Evolutionary conservation across 2,797 vertebrate species (phyloP).

Genomic region (Tokudaia muenninki): DNA sequence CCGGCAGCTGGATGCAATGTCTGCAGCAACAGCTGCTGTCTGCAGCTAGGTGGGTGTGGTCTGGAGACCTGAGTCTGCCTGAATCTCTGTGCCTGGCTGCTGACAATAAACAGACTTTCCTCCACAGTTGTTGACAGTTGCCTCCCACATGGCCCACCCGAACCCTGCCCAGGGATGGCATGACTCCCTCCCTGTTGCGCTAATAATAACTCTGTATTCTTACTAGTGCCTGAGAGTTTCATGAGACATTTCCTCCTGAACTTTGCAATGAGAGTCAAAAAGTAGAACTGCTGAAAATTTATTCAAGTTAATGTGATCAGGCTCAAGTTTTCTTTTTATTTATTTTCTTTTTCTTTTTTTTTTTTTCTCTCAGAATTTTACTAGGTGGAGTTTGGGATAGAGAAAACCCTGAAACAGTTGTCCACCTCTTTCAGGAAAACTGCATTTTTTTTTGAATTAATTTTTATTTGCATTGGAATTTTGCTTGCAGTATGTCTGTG

Average conservation of each 20-base stretch:
- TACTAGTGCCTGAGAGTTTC: constrained; percentile 43
- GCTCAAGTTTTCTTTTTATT: background rate
- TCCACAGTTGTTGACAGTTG: constrained; percentile 73
- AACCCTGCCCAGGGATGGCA: constrained; percentile 65
- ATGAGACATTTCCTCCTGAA: background rate
- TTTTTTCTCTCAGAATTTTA: too few relatives aligned
- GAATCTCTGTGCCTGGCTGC: constrained; percentile 49
- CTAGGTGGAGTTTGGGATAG: too few relatives aligned
- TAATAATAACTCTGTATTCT: constrained; percentile 77
- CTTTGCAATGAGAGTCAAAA: constrained; percentile 29
- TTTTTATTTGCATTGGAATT: too few relatives aligned
- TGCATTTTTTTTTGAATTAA: too few relatives aligned
- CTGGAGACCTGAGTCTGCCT: background rate
- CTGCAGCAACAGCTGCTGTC: constrained; percentile 19
- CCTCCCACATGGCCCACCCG: constrained; percentile 70
- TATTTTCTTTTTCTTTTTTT: too few relatives aligned
- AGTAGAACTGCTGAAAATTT: background rate
- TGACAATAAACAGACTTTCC: constrained; percentile 69
- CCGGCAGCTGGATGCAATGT: background rate
- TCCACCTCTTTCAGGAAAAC: too few relatives aligned
- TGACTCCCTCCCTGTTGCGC: constrained; percentile 57
- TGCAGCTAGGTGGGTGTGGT: constrained; percentile 27
- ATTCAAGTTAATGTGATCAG: background rate
- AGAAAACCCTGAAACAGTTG: too few relatives aligned
- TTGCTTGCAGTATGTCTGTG: too few relatives aligned